Conservation (phyloP, 1,140 invertebrate species). For the Euborellia annulipes region DNA sequence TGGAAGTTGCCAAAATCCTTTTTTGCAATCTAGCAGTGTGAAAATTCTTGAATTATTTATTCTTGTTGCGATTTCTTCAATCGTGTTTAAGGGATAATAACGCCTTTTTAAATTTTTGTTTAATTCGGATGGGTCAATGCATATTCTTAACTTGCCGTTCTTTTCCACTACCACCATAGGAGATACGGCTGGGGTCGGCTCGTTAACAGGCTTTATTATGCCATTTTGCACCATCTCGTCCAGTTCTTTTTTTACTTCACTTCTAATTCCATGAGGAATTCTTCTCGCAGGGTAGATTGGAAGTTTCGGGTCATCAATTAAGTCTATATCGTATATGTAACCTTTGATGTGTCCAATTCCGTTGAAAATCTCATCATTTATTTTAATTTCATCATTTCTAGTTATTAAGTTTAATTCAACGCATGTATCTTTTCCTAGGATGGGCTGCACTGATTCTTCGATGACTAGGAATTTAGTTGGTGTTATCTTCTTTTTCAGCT, state of each 20-base stretch:
- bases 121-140: constrained; percentile 5
- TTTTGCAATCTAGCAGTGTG: constrained; percentile 7
- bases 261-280: constrained; percentile 5
- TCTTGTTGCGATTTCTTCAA: constrained; percentile 9
- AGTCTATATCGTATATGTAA: constrained; percentile 7
- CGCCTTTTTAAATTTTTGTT: constrained; percentile 7
- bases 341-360: constrained; percentile 6
- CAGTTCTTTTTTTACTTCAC: constrained; percentile 9
- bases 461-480: background rate
- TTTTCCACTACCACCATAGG: constrained; percentile 7
- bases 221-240: constrained; percentile 3
- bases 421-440: too few species aligned
- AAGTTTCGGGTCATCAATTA: constrained; percentile 4
- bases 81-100: constrained; percentile 6
- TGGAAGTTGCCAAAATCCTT: constrained; percentile 8
- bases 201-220: constrained; percentile 6
- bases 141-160: constrained; percentile 7
- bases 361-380: background rate
- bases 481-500: background rate
- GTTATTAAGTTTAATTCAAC: background rate
- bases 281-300: constrained; percentile 3
- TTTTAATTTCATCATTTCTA: background rate
- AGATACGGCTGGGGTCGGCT: constrained; percentile 8
- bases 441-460: background rate
- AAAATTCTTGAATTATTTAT: constrained; percentile 3